Evolutionary conservation across 2,113 vertebrate genomes (phyloP), one percentile per base, ranked within the genome.

Genomic region (Phrynocephalus versicolor): DNA sequence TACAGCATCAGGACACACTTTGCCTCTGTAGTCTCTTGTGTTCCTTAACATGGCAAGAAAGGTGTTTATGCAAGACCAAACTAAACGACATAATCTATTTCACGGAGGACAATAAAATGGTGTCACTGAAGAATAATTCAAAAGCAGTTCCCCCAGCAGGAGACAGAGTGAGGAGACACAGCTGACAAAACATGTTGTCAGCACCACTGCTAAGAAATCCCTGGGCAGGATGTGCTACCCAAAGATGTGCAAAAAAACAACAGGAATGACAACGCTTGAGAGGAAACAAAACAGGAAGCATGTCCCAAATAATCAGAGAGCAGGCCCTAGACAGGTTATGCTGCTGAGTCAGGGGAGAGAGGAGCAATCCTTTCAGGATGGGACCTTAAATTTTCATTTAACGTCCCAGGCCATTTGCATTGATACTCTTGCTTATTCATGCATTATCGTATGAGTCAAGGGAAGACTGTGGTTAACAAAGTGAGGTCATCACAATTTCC

Each of bases 211-310:
- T 90, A 92, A 94, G 89, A 69, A 88, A n/a, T 85, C 86, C 87
- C 84, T 81, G 91, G 87, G 92, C 94, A 89, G 85, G 94, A 93
- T 92, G 70, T 84, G 70, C 87, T 89, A 27, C 15, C 55, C 30
- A 88, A 93, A 94, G 92, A 91, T 91, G 92, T 92, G 91, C 92
- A 89, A 92, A 90, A n/a, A 51, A 94, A 91, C 91, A 92, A 83
- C 88, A 93, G 92, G 92, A 94, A 88, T 85, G 16, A 5, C 15
- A 58, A 35, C 78, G 86, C 77, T 88, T 62, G 84, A 85, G 81
- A 92, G 92, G 93, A 96, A 96, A 93, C 89, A 95, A 95, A 96
- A 96, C 95, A 96, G 96, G 96, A 96, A 96, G 86, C 67, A 41
- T 88, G 85, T 78, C 81, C 84, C 94, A 88, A 95, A 85, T 96